A percentile compares a stretch with the other conserved stretches of the same genome.
Conservation (phyloP, 53 echinoderm and acorn worm species). For the Paracentrotus lividus region DNA sequence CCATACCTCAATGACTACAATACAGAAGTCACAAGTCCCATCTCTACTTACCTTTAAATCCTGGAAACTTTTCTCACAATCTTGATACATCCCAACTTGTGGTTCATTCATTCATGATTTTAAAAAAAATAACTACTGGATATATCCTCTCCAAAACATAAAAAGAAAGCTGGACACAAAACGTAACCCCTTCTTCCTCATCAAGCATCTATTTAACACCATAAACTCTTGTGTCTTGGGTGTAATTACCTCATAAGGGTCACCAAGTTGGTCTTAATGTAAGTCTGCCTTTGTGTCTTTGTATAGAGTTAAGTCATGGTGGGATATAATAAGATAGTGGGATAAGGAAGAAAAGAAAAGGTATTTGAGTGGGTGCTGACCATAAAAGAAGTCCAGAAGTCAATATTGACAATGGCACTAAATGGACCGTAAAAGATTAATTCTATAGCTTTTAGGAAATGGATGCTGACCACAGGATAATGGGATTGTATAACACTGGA, state of each 20-base stretch:
- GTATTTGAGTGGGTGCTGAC: slow-evolving; percentile 33
- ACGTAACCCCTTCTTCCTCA: slow-evolving; percentile 2
- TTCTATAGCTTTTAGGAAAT: neutral
- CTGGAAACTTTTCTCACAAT: neutral
- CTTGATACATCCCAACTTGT: neutral
- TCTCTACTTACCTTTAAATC: neutral
- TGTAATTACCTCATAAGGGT: neutral
- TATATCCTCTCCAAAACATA: neutral
- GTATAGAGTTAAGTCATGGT: neutral
- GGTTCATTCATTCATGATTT: neutral
- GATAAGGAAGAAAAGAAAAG: slow-evolving; percentile 17
- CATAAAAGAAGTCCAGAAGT: neutral
- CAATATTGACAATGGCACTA: slow-evolving; percentile 54
- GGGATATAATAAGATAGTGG: slow-evolving; percentile 16
- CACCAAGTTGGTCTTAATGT: neutral
- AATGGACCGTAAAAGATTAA: slow-evolving; percentile 35
- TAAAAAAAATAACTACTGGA: neutral
- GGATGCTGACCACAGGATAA: neutral
- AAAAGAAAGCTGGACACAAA: neutral
- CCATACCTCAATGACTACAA: neutral
- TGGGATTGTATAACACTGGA: neutral
- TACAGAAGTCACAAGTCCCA: neutral
- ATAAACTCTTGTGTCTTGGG: no score
- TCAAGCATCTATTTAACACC: neutral
- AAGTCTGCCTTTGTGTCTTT: neutral